Evolutionary conservation across 2,888 invertebrate species (phyloP), one percentile per base, ranked within the genome.

Genomic region (Caenorhabditis macrosperma): DNA sequence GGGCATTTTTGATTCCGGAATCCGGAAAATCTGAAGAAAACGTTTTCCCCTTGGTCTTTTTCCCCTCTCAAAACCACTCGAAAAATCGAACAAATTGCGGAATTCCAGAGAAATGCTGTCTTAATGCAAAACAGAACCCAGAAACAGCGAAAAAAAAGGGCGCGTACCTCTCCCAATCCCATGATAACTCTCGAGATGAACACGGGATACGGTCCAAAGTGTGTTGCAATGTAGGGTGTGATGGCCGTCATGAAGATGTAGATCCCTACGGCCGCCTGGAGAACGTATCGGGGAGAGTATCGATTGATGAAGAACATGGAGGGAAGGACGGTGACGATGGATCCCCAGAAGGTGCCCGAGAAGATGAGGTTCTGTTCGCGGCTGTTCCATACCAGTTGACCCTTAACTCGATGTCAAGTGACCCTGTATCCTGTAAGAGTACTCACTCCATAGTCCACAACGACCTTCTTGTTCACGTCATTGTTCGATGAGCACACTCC

Each of bases 81-180:
- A n/a, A n/a, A n/a, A n/a, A n/a, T n/a, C n/a, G n/a, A n/a, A n/a
- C n/a, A n/a, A n/a, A n/a, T n/a, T n/a, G n/a, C n/a, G n/a, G n/a
- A n/a, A n/a, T n/a, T n/a, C n/a, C n/a, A n/a, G n/a, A n/a, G n/a
- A n/a, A n/a, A n/a, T n/a, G n/a, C n/a, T n/a, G n/a, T n/a, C n/a
- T n/a, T n/a, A n/a, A n/a, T n/a, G n/a, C n/a, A n/a, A n/a, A n/a
- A n/a, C n/a, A n/a, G n/a, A n/a, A n/a, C n/a, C n/a, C n/a, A n/a
- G n/a, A n/a, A n/a, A n/a, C n/a, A n/a, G n/a, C n/a, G n/a, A n/a
- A n/a, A n/a, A n/a, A n/a, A n/a, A n/a, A n/a, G n/a, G n/a, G n/a
- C n/a, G n/a, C n/a, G n/a, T n/a, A 86, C 86, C 82, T 87, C 87
- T 50, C 85, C 88, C 35, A 88, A 66, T 35, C 88, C 88, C 86